These are phyloP conservation scores for Ennomos erosarius DNA, from an alignment of 2,888 invertebrate genomes.

Conservation along the genomic window DNA sequence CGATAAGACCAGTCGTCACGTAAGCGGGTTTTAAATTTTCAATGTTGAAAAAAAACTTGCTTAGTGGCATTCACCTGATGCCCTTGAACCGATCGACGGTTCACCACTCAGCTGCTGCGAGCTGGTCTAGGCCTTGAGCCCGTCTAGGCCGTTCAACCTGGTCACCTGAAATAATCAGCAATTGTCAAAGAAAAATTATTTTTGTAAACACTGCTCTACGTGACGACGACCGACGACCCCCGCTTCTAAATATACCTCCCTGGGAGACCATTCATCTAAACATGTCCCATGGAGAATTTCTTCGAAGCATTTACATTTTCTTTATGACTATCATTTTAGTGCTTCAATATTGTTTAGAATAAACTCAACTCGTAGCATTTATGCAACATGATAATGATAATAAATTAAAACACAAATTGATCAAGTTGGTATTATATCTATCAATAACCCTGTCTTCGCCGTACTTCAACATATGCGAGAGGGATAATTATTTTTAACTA, in stretches of 20 bases:
- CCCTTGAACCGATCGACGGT: conserved; percentile 78
- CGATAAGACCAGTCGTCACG: conserved; percentile 68
- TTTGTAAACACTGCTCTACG: conserved; percentile 38
- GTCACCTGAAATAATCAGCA: conserved; percentile 55
- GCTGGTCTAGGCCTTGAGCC: conserved; percentile 73
- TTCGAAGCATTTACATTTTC: conserved; percentile 27
- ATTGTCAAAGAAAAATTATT: conserved; percentile 49
- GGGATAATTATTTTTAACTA: conserved; percentile 47
- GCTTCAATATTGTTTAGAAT: conserved; percentile 17
- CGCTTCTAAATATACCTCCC: conserved; percentile 30
- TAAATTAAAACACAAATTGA: conserved; percentile 48
- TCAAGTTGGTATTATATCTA: conserved; percentile 38
- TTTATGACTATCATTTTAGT: conserved; percentile 6
- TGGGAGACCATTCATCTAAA: conserved; percentile 53
- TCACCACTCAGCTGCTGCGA: conserved; percentile 75
- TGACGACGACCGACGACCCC: conserved; percentile 50
- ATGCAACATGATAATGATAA: conserved; percentile 41
- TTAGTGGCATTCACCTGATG: conserved; percentile 80
- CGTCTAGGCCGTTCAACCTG: conserved; percentile 77
- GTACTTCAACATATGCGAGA: conserved; percentile 34
- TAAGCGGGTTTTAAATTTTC: conserved; percentile 64
- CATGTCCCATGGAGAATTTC: conserved; percentile 49
- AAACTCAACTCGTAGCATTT: conserved; percentile 41
- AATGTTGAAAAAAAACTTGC: conserved; percentile 69
- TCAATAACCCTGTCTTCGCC: conserved; percentile 36